Conservation (phyloP, 2,797 vertebrate species). For the Propithecus perrieri region DNA sequence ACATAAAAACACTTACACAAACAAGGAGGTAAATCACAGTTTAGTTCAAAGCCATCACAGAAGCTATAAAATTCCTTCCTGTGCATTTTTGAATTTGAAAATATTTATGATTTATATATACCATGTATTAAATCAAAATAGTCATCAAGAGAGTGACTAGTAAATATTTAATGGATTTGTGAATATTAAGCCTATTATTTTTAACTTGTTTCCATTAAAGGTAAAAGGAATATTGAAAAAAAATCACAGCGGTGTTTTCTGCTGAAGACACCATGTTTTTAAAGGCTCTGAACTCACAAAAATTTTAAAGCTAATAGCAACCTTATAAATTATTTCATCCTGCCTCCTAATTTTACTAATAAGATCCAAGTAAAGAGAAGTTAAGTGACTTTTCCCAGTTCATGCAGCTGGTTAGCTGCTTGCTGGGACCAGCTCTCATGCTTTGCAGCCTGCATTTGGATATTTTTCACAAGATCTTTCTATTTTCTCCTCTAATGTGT, state of each 20-base stretch:
- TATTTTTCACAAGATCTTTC: background rate
- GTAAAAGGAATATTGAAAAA: constrained; percentile 69
- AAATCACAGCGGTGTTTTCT: constrained; percentile 44
- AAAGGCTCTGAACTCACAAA: constrained; percentile 65
- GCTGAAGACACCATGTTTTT: constrained; percentile 69
- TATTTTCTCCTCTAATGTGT: background rate
- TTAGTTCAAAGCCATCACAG: constrained; percentile 25
- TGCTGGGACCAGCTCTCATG: background rate
- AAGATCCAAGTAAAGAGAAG: constrained; percentile 40
- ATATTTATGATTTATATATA: constrained; percentile 55
- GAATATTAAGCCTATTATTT: constrained; percentile 72
- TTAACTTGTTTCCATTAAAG: constrained; percentile 75
- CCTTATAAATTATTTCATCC: constrained; percentile 67
- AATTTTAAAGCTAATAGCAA: constrained; percentile 69
- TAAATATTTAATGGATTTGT: constrained; percentile 78
- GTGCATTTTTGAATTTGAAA: constrained; percentile 49
- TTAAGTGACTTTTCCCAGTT: background rate
- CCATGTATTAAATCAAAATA: constrained; percentile 51
- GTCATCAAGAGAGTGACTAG: constrained; percentile 62
- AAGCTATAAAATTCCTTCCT: constrained; percentile 51
- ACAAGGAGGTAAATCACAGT: constrained; percentile 26
- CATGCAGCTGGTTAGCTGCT: background rate
- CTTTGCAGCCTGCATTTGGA: background rate
- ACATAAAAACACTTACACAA: background rate
- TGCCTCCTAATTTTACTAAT: constrained; percentile 66